Conservation (phyloP, 2,888 invertebrate species). For the Himalopsyche tibetana region DNA sequence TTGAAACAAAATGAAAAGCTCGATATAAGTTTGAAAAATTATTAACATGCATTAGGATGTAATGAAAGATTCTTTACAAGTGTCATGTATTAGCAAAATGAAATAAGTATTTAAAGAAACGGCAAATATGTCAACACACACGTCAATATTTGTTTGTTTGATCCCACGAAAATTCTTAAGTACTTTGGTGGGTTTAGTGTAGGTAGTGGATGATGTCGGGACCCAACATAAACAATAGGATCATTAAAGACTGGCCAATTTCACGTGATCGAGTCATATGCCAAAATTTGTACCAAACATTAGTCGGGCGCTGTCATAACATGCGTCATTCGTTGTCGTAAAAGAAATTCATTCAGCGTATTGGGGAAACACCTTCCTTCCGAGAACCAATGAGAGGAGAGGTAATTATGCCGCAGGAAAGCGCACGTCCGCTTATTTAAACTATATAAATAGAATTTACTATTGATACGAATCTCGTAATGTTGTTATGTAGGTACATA, state of each 20-base stretch:
- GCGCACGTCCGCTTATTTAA: conserved; percentile 68
- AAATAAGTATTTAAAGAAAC: conserved; percentile 1
- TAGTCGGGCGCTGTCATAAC: conserved; percentile 38
- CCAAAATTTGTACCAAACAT: conserved; percentile 13
- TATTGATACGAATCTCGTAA: conserved; percentile 77
- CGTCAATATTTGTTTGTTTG: conserved; percentile 24
- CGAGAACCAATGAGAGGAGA: conserved; percentile 61
- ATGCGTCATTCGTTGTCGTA: conserved; percentile 45
- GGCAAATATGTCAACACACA: conserved; percentile 4
- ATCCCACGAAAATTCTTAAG: not conserved
- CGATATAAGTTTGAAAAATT: too few relatives aligned
- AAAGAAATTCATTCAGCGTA: conserved; percentile 33
- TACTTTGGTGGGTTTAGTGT: not conserved
- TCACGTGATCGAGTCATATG: conserved; percentile 41
- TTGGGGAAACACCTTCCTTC: conserved; percentile 68
- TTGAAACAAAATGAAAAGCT: too few relatives aligned
- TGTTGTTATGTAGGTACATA: conserved; percentile 69
- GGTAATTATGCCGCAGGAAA: conserved; percentile 64
- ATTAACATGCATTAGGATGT: too few relatives aligned
- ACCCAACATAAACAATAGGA: conserved; percentile 44
- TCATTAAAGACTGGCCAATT: conserved; percentile 37
- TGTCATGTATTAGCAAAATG: not conserved
- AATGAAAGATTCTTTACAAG: not conserved
- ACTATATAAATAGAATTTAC: conserved; percentile 71
- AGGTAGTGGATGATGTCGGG: conserved; percentile 1